phyloP scores from a whole-genome alignment of 2,888 invertebrate species.

The Mythimna ferrago region DNA sequence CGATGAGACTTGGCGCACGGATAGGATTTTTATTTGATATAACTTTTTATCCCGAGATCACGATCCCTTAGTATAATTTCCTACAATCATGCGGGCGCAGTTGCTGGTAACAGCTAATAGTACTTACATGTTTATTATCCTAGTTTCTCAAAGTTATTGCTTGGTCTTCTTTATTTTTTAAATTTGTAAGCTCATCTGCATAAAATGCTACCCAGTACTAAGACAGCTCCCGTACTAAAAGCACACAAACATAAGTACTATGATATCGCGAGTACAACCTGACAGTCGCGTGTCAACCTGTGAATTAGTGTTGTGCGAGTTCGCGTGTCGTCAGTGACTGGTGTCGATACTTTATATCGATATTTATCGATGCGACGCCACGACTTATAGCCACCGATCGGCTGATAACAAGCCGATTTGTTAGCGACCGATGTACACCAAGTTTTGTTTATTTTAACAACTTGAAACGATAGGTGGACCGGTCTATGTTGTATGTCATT shows the following conservation, averaged over 20 bases:
- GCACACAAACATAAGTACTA: slow-evolving; percentile 49
- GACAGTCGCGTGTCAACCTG: slow-evolving; percentile 72
- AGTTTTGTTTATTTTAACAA: slow-evolving; percentile 76
- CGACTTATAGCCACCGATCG: slow-evolving; percentile 85
- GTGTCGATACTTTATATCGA: slow-evolving; percentile 82
- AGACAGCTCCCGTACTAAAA: slow-evolving; percentile 51
- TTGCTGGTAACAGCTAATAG: no score
- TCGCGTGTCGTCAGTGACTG: slow-evolving; percentile 77
- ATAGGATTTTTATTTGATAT: no score
- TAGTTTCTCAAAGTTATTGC: neutral
- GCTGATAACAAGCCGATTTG: slow-evolving; percentile 87
- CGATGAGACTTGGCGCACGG: no score
- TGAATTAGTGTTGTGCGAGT: slow-evolving; percentile 79
- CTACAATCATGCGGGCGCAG: no score
- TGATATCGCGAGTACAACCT: slow-evolving; percentile 69
- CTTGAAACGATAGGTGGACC: slow-evolving; percentile 45
- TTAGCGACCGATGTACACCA: slow-evolving; percentile 74
- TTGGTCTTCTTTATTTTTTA: neutral
- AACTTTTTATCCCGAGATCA: no score
- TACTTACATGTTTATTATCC: neutral
- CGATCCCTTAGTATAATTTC: no score
- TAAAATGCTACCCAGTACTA: slow-evolving; percentile 21
- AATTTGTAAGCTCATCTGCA: slow-evolving; percentile 1
- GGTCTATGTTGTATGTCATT: slow-evolving; percentile 49
- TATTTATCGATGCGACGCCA: slow-evolving; percentile 83